phyloP scores from a whole-genome alignment of 37 sponge, comb jelly and placozoan species.

The Beroe forskalii region DNA sequence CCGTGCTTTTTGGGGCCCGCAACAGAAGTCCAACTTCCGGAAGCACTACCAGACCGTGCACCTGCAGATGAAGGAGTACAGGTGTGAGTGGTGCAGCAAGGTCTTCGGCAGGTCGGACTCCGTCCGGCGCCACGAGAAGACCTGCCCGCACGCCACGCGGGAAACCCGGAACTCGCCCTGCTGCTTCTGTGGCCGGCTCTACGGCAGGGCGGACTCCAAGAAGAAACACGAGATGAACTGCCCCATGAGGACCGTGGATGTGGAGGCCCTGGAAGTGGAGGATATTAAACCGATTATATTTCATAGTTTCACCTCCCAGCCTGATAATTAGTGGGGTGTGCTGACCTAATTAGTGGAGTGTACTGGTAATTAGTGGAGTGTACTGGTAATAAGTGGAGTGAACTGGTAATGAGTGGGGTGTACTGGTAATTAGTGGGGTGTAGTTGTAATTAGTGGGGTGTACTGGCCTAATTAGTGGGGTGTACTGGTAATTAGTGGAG shows the following conservation, averaged over 20 bases:
- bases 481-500: not conserved
- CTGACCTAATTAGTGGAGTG: not conserved
- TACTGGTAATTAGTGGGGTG: not conserved
- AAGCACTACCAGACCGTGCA: slow-evolving; percentile 28
- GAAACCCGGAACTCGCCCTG: not conserved
- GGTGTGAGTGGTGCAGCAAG: slow-evolving; percentile 36
- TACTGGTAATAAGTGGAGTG: not conserved
- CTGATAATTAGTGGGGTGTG: not conserved
- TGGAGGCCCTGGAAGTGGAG: not conserved
- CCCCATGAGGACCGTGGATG: not conserved
- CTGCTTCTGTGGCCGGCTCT: not conserved
- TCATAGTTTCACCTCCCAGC: too few relatives aligned
- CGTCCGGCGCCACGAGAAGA: slow-evolving; percentile 7
- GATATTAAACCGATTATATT: not conserved
- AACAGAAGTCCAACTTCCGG: slow-evolving; percentile 16
- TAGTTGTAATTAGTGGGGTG: not conserved
- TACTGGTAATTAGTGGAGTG: not conserved
- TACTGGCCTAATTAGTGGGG: not conserved
- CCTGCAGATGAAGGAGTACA: slow-evolving; percentile 15
- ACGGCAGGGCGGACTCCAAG: not conserved
- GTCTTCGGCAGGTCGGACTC: slow-evolving; percentile 2
- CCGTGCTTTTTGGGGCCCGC: not conserved
- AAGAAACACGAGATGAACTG: not conserved
- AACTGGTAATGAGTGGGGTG: not conserved
- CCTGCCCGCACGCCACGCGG: not conserved